Evolutionary conservation across 1,140 invertebrate species (phyloP).

Genomic region (Microplitis mediator): DNA sequence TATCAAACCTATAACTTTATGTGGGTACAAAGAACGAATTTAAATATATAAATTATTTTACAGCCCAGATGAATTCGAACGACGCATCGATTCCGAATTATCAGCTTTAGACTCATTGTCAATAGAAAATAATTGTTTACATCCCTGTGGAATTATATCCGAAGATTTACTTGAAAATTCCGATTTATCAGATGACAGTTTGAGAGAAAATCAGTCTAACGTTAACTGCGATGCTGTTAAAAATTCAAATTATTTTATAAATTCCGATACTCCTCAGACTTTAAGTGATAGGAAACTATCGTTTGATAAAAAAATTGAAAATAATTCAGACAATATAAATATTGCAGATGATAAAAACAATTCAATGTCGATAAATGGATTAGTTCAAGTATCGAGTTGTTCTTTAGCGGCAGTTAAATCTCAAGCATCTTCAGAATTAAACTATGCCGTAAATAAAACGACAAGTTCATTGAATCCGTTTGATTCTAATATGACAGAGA

Average conservation of each 20-base stretch:
- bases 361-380: too few species aligned
- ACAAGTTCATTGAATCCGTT: too few species aligned
- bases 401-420: not conserved
- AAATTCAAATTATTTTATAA: too few species aligned
- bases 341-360: too few species aligned
- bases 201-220: not conserved
- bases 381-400: not conserved
- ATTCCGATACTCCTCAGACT: too few species aligned
- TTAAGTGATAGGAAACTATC: not conserved
- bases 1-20: too few species aligned
- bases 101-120: constrained; percentile 68
- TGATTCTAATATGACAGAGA: too few species aligned
- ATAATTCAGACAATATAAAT: too few species aligned
- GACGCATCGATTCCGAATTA: constrained; percentile 69
- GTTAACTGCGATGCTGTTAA: not conserved
- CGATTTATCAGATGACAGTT: constrained; percentile 49
- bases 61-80: constrained; percentile 64
- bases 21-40: too few species aligned
- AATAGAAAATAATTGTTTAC: constrained; percentile 45
- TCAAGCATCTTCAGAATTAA: too few species aligned
- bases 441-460: too few species aligned
- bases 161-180: constrained; percentile 54
- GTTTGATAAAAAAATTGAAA: not conserved
- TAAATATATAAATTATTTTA: constrained; percentile 30
- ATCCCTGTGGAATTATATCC: constrained; percentile 47